These are phyloP conservation scores for Euphonia xanthogaster DNA, from an alignment of 2,797 vertebrate species.

Conservation along the genomic window DNA sequence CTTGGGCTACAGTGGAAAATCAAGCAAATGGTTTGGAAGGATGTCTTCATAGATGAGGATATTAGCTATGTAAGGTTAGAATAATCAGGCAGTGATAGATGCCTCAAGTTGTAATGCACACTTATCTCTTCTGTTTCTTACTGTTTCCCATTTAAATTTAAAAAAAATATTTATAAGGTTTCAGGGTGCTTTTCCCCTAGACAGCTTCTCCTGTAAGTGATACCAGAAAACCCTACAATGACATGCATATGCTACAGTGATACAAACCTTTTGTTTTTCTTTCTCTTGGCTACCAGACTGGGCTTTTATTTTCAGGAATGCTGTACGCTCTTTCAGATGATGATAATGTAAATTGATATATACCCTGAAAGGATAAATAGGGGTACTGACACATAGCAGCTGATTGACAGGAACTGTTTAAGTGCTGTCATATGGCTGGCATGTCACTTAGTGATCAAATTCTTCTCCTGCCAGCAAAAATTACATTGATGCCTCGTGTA, in stretches of 20 bases:
- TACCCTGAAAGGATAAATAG: constrained; percentile 49
- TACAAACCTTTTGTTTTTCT: neutral
- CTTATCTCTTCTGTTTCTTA: neutral
- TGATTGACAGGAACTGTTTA: constrained; percentile 58
- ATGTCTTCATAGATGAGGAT: neutral
- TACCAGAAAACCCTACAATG: neutral
- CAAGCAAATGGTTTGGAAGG: neutral
- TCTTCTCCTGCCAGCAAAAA: constrained; percentile 51
- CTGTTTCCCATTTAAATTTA: neutral
- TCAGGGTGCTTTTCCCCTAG: neutral
- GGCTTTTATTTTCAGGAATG: constrained; percentile 28
- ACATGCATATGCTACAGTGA: neutral
- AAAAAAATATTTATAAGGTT: neutral
- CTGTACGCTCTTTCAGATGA: constrained; percentile 2
- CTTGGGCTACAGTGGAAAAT: neutral
- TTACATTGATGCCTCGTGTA: neutral
- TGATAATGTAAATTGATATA: constrained; percentile 27
- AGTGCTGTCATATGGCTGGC: constrained; percentile 29
- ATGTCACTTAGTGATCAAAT: constrained; percentile 49
- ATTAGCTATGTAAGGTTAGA: neutral
- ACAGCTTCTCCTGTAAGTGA: neutral
- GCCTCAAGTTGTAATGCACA: neutral
- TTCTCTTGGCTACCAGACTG: neutral
- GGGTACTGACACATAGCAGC: constrained; percentile 7
- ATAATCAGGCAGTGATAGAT: neutral